phyloP scores from a whole-genome alignment of 2,797 vertebrate species.

The Huso huso region DNA sequence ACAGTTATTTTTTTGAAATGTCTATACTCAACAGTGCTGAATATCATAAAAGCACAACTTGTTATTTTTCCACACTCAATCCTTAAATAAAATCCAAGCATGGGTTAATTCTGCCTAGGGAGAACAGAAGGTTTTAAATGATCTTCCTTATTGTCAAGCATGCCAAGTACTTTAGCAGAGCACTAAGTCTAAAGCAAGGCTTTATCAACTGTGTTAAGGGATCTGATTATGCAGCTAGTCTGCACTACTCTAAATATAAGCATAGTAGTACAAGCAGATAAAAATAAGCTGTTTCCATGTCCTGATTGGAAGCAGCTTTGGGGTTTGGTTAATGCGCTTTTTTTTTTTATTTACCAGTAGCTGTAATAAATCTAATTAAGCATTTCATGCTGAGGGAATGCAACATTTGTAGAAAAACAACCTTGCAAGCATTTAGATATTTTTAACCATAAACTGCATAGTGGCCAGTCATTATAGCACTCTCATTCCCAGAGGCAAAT shows the following conservation, averaged over 20 bases:
- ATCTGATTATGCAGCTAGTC: constrained; percentile 24
- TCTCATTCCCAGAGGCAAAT: too few relatives aligned
- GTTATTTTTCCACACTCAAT: too few relatives aligned
- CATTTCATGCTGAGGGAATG: not conserved
- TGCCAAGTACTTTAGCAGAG: constrained; percentile 31
- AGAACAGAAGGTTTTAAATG: constrained; percentile 19
- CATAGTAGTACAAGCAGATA: not conserved
- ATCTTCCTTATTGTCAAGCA: constrained; percentile 23
- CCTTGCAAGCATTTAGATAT: too few relatives aligned
- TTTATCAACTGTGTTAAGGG: constrained; percentile 30
- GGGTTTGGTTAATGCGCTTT: not conserved
- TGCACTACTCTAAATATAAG: constrained; percentile 9
- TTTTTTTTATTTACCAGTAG: not conserved
- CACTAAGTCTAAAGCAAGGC: constrained; percentile 26
- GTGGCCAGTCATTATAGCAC: too few relatives aligned
- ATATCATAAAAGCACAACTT: too few relatives aligned
- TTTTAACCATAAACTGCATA: too few relatives aligned
- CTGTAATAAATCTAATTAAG: not conserved
- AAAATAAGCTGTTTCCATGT: constrained; percentile 7
- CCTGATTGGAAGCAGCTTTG: constrained; percentile 25
- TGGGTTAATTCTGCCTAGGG: not conserved
- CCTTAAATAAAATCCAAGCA: too few relatives aligned
- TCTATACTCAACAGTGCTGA: too few relatives aligned
- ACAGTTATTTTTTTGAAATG: too few relatives aligned
- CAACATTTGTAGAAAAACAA: too few relatives aligned